Percentiles rank a stretch among this genome's conserved stretches.
Evolutionary conservation across 2,797 vertebrate species (phyloP).

Genomic region (Danio choprae): DNA sequence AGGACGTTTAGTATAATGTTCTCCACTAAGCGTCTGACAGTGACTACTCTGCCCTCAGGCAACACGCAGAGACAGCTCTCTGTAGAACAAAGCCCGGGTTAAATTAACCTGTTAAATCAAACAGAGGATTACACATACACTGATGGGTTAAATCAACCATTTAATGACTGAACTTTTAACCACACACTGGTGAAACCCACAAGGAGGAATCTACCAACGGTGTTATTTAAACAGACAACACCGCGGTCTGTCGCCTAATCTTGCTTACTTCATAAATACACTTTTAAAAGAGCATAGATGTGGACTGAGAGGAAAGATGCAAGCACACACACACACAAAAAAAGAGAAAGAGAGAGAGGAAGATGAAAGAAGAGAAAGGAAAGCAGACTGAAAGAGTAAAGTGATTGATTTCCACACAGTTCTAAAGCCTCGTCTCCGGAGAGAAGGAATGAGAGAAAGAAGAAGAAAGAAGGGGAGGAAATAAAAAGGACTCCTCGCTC

Average conservation of each 20-base stretch:
- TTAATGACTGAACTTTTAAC: constrained; percentile 54
- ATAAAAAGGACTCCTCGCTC: constrained; percentile 64
- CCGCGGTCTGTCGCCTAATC: not conserved
- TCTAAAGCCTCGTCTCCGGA: constrained; percentile 72
- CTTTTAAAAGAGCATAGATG: constrained; percentile 24
- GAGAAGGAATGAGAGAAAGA: constrained; percentile 54
- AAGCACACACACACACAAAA: constrained; percentile 12
- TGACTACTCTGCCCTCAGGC: constrained; percentile 17
- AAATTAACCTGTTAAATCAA: constrained; percentile 20
- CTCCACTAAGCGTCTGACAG: not conserved
- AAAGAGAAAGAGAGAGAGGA: not conserved
- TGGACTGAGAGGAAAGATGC: constrained; percentile 19
- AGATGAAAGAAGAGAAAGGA: constrained; percentile 39
- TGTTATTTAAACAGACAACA: not conserved
- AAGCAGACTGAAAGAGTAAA: constrained; percentile 59
- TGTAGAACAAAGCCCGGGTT: constrained; percentile 33
- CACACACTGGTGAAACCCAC: not conserved
- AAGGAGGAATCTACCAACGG: not conserved
- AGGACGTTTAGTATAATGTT: not conserved
- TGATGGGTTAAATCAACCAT: constrained; percentile 74
- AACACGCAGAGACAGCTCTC: not conserved
- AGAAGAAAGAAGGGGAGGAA: constrained; percentile 60
- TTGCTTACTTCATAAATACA: constrained; percentile 7
- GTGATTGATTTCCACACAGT: constrained; percentile 79
- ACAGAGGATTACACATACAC: not conserved